Evolutionary conservation across 1,140 invertebrate species (phyloP), one percentile per base, ranked within the genome.

Genomic region (Sipha flava): DNA sequence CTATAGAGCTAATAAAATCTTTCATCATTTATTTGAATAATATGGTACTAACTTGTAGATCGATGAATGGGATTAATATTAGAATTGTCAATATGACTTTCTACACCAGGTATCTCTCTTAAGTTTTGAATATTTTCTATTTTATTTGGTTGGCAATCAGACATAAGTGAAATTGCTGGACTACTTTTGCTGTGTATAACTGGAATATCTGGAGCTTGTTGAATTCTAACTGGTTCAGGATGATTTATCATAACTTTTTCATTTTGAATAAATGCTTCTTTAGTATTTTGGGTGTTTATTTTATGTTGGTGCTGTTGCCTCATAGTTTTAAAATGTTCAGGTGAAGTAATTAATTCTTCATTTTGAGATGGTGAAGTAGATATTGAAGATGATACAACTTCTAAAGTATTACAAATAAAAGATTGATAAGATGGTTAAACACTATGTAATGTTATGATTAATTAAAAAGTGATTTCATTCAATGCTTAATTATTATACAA

Each of bases 251-350:
- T 37, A 26, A 40, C 52, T 16, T 23, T 52, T 40, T 77, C 73
- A 77, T 77, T 77, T 3, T 77, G 47, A 9, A 59, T n/a, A 40
- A 77, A 37, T n/a, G 14, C 5, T 6, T 77, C 52, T 26, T 77
- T 43, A 40, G 34, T 18, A 59, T 16, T 57, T n/a, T 75, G 49
- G 0, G 73, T 0, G 59, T 40, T 77, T 18, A 77, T 77, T 21
- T 54, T 54, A 40, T 57, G 49, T 77, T 77, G 73, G 26, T 77
- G 73, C 21, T 77, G 73, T 59, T 59, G 73, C 43, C 73, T 59
- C 23, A 77, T 77, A 18, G 73, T 26, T 77, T 77, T 77, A 59
- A 77, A 77, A 54, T 37, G 73, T 57, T 77, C 73, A 40, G 73
- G 73, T 1, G 73, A 77, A 12, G 52, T 59, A 37, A 43, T 26